Evolutionary conservation across 2,888 invertebrate species (phyloP).

Genomic region (Ochlodes sylvanus): DNA sequence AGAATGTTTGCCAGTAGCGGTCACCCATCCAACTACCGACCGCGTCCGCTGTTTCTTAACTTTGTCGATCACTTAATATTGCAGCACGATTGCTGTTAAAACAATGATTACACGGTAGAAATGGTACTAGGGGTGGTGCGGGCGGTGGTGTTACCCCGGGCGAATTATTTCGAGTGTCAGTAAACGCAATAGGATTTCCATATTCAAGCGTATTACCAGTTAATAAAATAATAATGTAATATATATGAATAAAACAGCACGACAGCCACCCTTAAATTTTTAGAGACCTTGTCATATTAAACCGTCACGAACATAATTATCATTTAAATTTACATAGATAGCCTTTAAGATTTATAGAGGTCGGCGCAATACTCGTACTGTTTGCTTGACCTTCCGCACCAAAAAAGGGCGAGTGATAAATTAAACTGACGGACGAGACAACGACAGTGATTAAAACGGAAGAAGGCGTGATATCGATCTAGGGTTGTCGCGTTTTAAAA

Average conservation of each 20-base stretch:
- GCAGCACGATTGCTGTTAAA: no score
- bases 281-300: conserved; percentile 24
- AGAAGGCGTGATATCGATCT: conserved; percentile 16
- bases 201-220: no score
- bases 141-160: no score
- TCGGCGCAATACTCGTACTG: conserved; percentile 34
- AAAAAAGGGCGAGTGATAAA: conserved; percentile 42
- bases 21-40: no score
- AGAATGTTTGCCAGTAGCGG: no score
- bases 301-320: conserved; percentile 31
- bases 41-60: no score
- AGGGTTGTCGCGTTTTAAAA: conserved; percentile 13
- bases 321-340: conserved; percentile 37
- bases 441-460: conserved; percentile 40
- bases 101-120: no score
- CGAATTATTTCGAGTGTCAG: no score
- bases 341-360: conserved; percentile 37
- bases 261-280: conserved; percentile 1
- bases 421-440: conserved; percentile 40
- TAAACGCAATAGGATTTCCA: no score
- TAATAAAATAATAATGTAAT: no score
- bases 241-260: not conserved
- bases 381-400: conserved; percentile 36
- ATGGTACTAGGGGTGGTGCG: no score
- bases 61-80: no score